Evolutionary conservation across 2,888 invertebrate genomes (phyloP).

Genomic region (Kuschelorhynchus macadamiae): DNA sequence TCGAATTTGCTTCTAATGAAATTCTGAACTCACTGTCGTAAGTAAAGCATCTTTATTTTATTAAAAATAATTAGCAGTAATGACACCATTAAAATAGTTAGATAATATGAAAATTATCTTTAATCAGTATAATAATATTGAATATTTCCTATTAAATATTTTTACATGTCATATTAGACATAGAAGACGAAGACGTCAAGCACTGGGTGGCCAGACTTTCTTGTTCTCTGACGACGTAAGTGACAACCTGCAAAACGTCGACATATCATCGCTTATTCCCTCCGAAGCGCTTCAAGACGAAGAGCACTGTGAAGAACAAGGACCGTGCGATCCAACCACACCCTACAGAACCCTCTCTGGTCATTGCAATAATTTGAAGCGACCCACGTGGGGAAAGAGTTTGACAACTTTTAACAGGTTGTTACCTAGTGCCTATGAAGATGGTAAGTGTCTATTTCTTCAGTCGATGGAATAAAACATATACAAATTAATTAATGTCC

Average conservation of each 20-base stretch:
- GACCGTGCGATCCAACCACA: conserved; percentile 79
- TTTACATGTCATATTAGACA: conserved; percentile 47
- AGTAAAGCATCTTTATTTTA: conserved; percentile 54
- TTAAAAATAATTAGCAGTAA: no score
- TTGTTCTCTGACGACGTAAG: conserved; percentile 78
- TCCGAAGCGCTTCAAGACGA: conserved; percentile 74
- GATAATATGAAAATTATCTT: no score
- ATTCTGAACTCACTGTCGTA: conserved; percentile 78
- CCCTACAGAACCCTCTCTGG: conserved; percentile 85
- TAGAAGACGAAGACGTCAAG: conserved; percentile 79
- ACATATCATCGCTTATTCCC: conserved; percentile 80
- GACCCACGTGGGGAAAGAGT: conserved; percentile 86
- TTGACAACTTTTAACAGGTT: conserved; percentile 88
- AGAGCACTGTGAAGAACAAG: conserved; percentile 78
- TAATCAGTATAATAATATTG: no score
- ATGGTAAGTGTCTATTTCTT: conserved; percentile 72
- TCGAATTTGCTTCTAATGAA: conserved; percentile 90
- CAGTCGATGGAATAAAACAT: no score
- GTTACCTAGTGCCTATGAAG: conserved; percentile 89
- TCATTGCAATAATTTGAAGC: conserved; percentile 89
- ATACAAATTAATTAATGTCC: no score
- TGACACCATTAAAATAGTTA: no score
- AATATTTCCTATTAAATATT: no score
- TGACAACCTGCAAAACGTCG: conserved; percentile 84
- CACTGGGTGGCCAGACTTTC: conserved; percentile 77